Evolutionary conservation across 2,888 invertebrate genomes (phyloP).

Genomic region (Heliconius sara): DNA sequence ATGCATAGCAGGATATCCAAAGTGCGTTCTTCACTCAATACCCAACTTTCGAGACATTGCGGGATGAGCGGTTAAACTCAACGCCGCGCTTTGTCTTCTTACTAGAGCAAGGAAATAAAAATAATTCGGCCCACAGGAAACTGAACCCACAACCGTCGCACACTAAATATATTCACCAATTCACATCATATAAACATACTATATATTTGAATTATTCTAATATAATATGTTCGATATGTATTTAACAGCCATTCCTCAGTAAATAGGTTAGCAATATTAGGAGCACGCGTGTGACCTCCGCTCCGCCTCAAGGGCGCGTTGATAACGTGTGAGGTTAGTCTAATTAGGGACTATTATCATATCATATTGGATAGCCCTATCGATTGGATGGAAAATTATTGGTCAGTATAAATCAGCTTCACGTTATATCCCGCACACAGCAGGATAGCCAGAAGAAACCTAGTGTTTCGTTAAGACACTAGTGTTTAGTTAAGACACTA

Average conservation of each 20-base stretch:
- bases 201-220: not conserved
- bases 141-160: not conserved
- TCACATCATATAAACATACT: not conserved
- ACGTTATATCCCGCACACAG: too few relatives aligned
- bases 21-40: too few relatives aligned
- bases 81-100: not conserved
- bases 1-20: too few relatives aligned
- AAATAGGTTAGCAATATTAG: conserved; percentile 25
- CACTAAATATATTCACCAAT: too few relatives aligned
- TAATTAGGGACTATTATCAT: conserved; percentile 27
- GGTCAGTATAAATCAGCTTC: not conserved
- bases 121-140: too few relatives aligned
- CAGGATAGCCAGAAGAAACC: too few relatives aligned
- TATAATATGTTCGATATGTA: not conserved
- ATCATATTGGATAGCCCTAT: not conserved
- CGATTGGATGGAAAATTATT: conserved; percentile 5
- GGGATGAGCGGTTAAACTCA: too few relatives aligned
- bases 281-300: conserved; percentile 15
- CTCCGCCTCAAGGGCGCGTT: conserved; percentile 19
- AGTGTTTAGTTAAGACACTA: too few relatives aligned
- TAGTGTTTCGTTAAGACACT: too few relatives aligned
- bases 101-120: not conserved
- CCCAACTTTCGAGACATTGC: too few relatives aligned
- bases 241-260: not conserved
- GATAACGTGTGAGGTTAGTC: conserved; percentile 26